Percentiles rank a stretch among this genome's conserved stretches.
These are phyloP conservation scores for Microctonus aethiopoides DNA, from an alignment of 2,888 invertebrate genomes.

Conservation along the genomic window DNA sequence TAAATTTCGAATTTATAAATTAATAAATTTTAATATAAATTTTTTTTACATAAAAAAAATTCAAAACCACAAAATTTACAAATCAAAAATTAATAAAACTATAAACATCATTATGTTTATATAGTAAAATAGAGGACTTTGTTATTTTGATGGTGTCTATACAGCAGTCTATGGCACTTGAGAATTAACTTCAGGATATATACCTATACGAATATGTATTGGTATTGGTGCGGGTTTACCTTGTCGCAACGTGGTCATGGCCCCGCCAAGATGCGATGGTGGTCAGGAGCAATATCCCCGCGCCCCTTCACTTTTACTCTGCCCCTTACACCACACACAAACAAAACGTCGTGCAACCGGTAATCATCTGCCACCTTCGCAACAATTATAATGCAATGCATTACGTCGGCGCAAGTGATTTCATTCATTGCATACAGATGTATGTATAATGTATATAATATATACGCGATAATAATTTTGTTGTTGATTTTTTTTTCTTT, in stretches of 20 bases:
- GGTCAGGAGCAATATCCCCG: slow-evolving; percentile 51
- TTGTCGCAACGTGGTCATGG: slow-evolving; percentile 66
- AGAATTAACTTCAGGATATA: slow-evolving; percentile 29
- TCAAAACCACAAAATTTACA: too few relatives aligned
- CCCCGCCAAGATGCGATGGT: slow-evolving; percentile 53
- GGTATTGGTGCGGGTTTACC: slow-evolving; percentile 55
- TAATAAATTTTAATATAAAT: not conserved
- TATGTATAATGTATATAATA: not conserved
- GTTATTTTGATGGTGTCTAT: too few relatives aligned
- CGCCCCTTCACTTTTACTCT: slow-evolving; percentile 39
- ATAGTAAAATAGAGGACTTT: too few relatives aligned
- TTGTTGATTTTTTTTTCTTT: not conserved
- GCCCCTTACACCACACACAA: slow-evolving; percentile 41
- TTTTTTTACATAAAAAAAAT: too few relatives aligned
- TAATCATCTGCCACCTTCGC: slow-evolving; percentile 27
- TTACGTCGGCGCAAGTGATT: slow-evolving; percentile 20
- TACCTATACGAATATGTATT: slow-evolving; percentile 29
- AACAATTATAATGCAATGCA: slow-evolving; percentile 28
- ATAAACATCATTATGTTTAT: too few relatives aligned
- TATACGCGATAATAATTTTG: not conserved
- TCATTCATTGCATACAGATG: not conserved
- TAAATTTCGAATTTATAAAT: not conserved
- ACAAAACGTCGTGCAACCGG: slow-evolving; percentile 9
- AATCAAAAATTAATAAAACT: too few relatives aligned
- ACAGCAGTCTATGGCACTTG: slow-evolving; percentile 25